Base-by-base conservation (phyloP, 2,888 invertebrate genomes). In the Troides aeacus region DNA sequence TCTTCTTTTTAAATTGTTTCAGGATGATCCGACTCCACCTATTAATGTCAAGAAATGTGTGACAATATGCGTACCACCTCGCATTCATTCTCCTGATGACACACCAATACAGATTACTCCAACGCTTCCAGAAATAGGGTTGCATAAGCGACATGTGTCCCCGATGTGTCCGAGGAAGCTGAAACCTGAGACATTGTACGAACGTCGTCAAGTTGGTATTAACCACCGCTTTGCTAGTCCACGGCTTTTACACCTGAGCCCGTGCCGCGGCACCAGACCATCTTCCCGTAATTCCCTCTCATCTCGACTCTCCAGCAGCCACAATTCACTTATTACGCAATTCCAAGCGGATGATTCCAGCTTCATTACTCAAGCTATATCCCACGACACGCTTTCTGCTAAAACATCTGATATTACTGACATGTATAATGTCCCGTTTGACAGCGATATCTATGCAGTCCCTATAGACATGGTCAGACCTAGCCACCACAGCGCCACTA, bases 341-440 rank as follows among this genome's bases (percentile, higher is more conserved):
- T 95, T 96, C 79, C 96, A 95, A 87, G 95, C 94, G 1, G 97
- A 97, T 80, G 97, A 97, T 84, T 97, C 97, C 24, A 96, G 95
- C 81, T 97, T 97, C 83, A 97, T 97, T 75, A 97, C 97, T 0
- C 97, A 97, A 81, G 97, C 97, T 50, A 97, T 97, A 93, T 97
- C 97, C 0, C 97, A 97, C 81, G 97, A 97, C 81, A 96, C 96
- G 2, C 90, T 97, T 56, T 92, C 94, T 15, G 81, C 88, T 6
- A 94, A 95, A 73, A 94, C 95, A n/a, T 94, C 95, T 73, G 96
- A 96, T 81, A 97, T 97, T 72, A 95, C 95, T 56, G 97, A 97
- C 84, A 95, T 97, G 93, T 97, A 97, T 84, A 97, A 97, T 89
- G 97, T 97, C 72, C 97, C 97, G 74, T 96, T 97, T 77, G 97